Conservation (phyloP, 2,888 invertebrate species). For the Chelonus formosanus region DNA sequence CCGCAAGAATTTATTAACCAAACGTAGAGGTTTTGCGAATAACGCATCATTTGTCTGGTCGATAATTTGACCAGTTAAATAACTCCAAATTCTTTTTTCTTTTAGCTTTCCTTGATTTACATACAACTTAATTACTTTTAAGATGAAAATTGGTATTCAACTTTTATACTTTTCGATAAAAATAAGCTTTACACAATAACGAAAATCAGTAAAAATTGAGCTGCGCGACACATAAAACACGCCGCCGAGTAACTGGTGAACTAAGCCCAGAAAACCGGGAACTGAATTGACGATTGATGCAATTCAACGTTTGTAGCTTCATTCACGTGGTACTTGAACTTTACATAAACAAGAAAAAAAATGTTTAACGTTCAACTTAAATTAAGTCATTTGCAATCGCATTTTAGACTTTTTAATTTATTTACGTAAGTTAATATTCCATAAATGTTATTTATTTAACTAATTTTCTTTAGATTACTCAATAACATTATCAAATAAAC, state of each 20-base stretch:
- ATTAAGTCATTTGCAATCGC: too few species aligned
- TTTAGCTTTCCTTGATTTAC: neutral
- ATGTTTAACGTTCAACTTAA: too few species aligned
- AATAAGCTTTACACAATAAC: neutral
- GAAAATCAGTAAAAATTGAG: constrained; percentile 15
- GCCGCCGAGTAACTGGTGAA: constrained; percentile 9
- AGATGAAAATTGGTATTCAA: too few species aligned
- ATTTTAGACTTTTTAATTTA: too few species aligned
- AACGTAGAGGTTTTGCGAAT: constrained; percentile 48
- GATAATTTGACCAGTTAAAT: constrained; percentile 15
- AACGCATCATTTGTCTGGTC: constrained; percentile 46
- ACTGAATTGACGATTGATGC: constrained; percentile 9
- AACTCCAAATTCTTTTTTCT: neutral
- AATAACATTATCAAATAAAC: too few species aligned
- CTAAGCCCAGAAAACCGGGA: constrained; percentile 9
- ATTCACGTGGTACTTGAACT: neutral
- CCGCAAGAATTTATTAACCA: constrained; percentile 54
- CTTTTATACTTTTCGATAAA: neutral
- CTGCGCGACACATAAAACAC: constrained; percentile 13
- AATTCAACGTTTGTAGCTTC: neutral
- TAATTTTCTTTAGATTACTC: too few species aligned
- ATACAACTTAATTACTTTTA: neutral
- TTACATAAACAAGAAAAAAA: neutral
- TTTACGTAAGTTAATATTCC: too few species aligned
- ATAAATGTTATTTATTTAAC: too few species aligned